Evolutionary conservation across 2,888 invertebrate species (phyloP).

Genomic region (Tiliacea aurago): DNA sequence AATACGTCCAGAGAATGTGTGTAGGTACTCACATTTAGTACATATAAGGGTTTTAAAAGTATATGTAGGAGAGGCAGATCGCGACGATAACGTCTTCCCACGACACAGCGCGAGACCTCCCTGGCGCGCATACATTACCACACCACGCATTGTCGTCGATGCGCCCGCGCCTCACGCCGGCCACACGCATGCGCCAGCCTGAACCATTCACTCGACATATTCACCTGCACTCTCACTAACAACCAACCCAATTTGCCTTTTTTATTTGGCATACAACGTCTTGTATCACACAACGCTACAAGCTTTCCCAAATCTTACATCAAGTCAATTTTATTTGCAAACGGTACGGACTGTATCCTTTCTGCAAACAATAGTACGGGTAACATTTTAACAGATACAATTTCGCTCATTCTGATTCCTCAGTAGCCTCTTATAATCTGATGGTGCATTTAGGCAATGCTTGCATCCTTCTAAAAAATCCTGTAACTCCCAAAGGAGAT

Average conservation of each 20-base stretch:
- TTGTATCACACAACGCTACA: slow-evolving; percentile 8
- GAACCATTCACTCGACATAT: slow-evolving; percentile 57
- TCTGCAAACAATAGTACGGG: not conserved
- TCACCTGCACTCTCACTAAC: slow-evolving; percentile 65
- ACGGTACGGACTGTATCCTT: not conserved
- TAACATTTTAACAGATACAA: not conserved
- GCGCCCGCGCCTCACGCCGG: slow-evolving; percentile 63
- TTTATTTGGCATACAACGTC: slow-evolving; percentile 29
- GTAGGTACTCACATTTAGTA: slow-evolving; percentile 47
- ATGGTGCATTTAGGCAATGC: not conserved
- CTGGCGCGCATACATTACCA: slow-evolving; percentile 88
- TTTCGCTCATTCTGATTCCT: not conserved
- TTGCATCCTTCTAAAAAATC: slow-evolving; percentile 4
- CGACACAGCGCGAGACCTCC: slow-evolving; percentile 84
- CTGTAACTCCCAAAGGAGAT: slow-evolving; percentile 2
- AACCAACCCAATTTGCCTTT: slow-evolving; percentile 56
- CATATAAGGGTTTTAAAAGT: slow-evolving; percentile 61
- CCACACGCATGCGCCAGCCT: slow-evolving; percentile 67
- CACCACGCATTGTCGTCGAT: slow-evolving; percentile 79
- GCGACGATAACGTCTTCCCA: slow-evolving; percentile 83
- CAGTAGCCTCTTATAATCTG: not conserved
- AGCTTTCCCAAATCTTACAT: not conserved
- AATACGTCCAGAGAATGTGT: slow-evolving; percentile 37
- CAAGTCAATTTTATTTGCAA: not conserved
- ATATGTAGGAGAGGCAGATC: slow-evolving; percentile 66